Evolutionary conservation across 2,113 vertebrate species (phyloP).

Genomic region (Aphyosemion australe): DNA sequence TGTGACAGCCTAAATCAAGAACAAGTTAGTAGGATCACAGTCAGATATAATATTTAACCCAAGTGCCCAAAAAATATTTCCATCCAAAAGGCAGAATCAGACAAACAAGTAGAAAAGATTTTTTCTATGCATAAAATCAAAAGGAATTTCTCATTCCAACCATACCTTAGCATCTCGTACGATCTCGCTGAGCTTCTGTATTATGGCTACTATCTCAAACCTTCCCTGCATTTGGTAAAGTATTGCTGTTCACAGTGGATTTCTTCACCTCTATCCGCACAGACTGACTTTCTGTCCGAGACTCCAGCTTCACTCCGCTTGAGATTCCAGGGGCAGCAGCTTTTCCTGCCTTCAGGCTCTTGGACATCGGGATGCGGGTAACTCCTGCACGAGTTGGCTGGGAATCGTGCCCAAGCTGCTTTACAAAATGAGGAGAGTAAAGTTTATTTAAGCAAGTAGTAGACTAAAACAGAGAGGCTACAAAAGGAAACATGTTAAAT

Average conservation of each 20-base stretch:
- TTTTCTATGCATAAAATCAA: slow-evolving; percentile 28
- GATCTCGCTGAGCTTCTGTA: slow-evolving; percentile 6
- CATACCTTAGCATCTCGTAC: background rate
- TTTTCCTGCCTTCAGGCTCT: slow-evolving; percentile 98
- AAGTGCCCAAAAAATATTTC: slow-evolving; percentile 28
- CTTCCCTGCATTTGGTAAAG: slow-evolving; percentile 88
- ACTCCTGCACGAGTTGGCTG: slow-evolving; percentile 85
- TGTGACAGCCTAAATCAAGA: slow-evolving; percentile 43
- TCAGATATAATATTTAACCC: slow-evolving; percentile 39
- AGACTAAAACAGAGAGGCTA: slow-evolving; percentile 4
- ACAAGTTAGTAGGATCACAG: slow-evolving; percentile 49
- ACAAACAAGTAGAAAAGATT: slow-evolving; percentile 45
- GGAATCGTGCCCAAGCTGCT: slow-evolving; percentile 88
- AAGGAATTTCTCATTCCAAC: slow-evolving; percentile 26
- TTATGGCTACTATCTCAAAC: slow-evolving; percentile 72
- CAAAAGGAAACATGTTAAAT: too few species aligned
- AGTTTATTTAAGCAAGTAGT: slow-evolving; percentile 36
- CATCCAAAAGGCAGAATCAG: slow-evolving; percentile 29
- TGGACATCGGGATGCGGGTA: slow-evolving; percentile 98
- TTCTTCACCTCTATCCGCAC: slow-evolving; percentile 98
- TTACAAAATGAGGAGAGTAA: slow-evolving; percentile 59
- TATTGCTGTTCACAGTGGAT: slow-evolving; percentile 81
- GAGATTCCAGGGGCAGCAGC: slow-evolving; percentile 87
- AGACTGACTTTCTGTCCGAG: slow-evolving; percentile 91
- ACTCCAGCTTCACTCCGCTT: slow-evolving; percentile 90